Base-by-base conservation (phyloP, 2,797 vertebrate genomes). In the Hoplostethus mediterraneus region DNA sequence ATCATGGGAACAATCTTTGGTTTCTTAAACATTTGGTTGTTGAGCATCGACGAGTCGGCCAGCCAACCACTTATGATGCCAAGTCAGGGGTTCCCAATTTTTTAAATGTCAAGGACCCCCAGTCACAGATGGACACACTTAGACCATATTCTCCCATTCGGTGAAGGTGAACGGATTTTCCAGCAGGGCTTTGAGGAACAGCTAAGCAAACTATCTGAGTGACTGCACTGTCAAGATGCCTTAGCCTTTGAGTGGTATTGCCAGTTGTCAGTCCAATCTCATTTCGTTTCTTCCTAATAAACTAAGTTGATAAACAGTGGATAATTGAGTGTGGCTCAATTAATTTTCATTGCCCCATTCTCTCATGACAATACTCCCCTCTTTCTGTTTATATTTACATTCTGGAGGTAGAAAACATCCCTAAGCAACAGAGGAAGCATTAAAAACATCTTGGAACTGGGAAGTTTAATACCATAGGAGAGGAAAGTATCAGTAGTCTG, bases 401-500 rank as follows among this genome's bases (percentile, higher is more conserved):
- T 13, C 30, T 28, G 6, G 51, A 53, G 21, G 28, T 13, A 63
- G 30, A 79, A 69, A 73, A 49, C 49, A 65, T 74, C 59, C 52
- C 60, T 4, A 5, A 45, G 42, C 49, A 78, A 30, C 70, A 66
- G 57, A 63, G 3, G 36, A 75, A 48, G 13, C 14, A 55, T 31
- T 16, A 14, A 33, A 3, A 55, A 33, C 28, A 14, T 6, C 47
- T 48, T 17, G 16, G 11, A 53, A 30, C 30, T 36, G n/a, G 53
- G 63, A 53, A 75, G 42, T 59, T 79, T 74, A 71, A 33, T 36
- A 2, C 66, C 55, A 55, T 42, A 44, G 44, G 6, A 74, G 36
- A 67, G 56, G 12, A 67, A 69, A 31, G 54, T 28, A 58, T 74
- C 44, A 28, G 2, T 13, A 14, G 21, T 67, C 55, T 72, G 11